These are phyloP conservation scores for Myiopsitta monachus DNA, from an alignment of 2,113 vertebrate species.

Conservation along the genomic window DNA sequence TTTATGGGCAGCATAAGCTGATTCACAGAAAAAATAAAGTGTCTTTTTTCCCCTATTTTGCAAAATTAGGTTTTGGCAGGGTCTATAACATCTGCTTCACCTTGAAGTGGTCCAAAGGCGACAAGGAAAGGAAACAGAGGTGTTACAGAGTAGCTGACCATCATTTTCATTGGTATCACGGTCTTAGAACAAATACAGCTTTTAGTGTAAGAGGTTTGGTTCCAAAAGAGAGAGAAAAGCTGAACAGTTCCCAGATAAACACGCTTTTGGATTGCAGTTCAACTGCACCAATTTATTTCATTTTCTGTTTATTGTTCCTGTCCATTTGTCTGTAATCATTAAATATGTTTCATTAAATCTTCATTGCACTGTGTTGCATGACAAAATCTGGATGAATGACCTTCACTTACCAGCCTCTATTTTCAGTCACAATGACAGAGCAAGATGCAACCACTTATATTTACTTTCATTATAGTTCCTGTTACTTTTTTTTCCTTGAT, in stretches of 20 bases:
- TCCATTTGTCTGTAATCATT: background rate
- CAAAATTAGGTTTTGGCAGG: background rate
- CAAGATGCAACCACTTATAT: background rate
- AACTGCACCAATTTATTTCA: background rate
- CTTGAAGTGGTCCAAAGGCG: background rate
- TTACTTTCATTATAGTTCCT: background rate
- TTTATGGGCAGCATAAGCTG: background rate
- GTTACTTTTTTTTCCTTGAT: background rate
- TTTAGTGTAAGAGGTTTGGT: background rate
- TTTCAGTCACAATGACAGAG: background rate
- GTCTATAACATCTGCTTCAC: background rate
- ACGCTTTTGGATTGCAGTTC: background rate
- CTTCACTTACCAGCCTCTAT: background rate
- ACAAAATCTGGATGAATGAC: background rate
- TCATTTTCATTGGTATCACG: background rate
- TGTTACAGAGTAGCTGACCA: accelerated
- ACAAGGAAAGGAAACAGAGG: background rate
- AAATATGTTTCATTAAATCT: background rate
- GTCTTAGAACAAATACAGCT: background rate
- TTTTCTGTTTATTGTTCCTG: background rate
- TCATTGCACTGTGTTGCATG: background rate
- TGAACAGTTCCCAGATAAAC: background rate
- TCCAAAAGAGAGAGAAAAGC: background rate
- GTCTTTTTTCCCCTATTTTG: background rate
- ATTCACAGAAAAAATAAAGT: background rate